A percentile compares a stretch with the other conserved stretches of the same genome.
These are phyloP conservation scores for Pelusios castaneus DNA, from an alignment of 2,113 vertebrate genomes.

Conservation along the genomic window DNA sequence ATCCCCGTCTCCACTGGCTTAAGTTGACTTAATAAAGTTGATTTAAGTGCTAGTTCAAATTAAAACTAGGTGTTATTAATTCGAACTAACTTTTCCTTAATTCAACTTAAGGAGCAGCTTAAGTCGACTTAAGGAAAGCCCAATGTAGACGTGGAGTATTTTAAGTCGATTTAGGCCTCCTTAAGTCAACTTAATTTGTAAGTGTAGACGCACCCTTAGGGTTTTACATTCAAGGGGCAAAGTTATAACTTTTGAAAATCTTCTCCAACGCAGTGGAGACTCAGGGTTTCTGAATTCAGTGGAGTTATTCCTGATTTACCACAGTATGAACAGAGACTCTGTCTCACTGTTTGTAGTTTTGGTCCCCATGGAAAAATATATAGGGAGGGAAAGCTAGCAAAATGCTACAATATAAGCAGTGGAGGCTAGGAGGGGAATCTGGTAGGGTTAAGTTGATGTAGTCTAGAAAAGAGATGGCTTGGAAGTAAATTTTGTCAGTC, in stretches of 20 bases:
- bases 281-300: background rate
- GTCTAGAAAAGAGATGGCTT: background rate
- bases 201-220: no score
- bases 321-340: background rate
- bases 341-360: background rate
- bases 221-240: background rate
- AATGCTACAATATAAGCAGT: fast-evolving
- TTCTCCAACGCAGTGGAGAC: background rate
- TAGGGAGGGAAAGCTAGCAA: background rate
- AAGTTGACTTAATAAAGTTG: no score
- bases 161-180: no score
- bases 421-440: background rate
- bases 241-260: background rate
- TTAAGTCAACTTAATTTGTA: no score
- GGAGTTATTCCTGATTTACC: background rate
- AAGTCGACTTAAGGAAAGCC: no score
- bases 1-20: no score
- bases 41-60: no score
- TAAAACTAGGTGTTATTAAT: no score
- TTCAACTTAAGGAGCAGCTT: no score
- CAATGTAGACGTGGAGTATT: no score
- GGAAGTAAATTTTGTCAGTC: background rate
- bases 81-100: no score
- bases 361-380: background rate
- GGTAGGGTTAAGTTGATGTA: background rate